phyloP scores from a whole-genome alignment of 2,113 vertebrate genomes.

The Odocoileus virginianus region DNA sequence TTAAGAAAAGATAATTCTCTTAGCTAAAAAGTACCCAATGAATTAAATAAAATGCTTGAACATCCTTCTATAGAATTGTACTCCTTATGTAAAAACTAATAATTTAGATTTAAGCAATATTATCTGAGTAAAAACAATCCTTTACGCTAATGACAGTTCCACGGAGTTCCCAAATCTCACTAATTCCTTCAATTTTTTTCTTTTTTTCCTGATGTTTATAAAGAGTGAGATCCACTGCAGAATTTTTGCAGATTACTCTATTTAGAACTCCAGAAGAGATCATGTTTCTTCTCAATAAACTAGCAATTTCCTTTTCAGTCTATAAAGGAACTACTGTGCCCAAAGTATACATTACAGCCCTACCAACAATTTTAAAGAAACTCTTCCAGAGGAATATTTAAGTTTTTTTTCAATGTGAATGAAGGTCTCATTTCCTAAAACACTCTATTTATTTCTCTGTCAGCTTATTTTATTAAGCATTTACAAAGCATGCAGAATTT shows the following conservation, averaged over 20 bases:
- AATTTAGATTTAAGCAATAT: not conserved
- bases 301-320: not conserved
- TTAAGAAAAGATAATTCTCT: constrained; percentile 11
- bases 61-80: not conserved
- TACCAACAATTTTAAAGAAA: constrained; percentile 19
- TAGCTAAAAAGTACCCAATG: not conserved
- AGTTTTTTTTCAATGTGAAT: not conserved
- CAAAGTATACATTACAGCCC: not conserved
- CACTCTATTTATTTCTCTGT: constrained; percentile 35
- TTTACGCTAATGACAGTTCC: not conserved
- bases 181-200: not conserved
- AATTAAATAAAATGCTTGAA: not conserved
- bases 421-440: not conserved
- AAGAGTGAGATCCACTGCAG: not conserved
- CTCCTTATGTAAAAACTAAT: not conserved
- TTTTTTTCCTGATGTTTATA: not conserved
- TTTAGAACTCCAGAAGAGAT: not conserved
- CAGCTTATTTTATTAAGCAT: constrained; percentile 1
- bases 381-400: constrained; percentile 18
- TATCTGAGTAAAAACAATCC: constrained; percentile 1
- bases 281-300: not conserved
- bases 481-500: constrained; percentile 58
- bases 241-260: not conserved
- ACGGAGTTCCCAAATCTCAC: not conserved
- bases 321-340: not conserved